Conservation (phyloP, 2,888 invertebrate species). For the Drosophila robusta region DNA sequence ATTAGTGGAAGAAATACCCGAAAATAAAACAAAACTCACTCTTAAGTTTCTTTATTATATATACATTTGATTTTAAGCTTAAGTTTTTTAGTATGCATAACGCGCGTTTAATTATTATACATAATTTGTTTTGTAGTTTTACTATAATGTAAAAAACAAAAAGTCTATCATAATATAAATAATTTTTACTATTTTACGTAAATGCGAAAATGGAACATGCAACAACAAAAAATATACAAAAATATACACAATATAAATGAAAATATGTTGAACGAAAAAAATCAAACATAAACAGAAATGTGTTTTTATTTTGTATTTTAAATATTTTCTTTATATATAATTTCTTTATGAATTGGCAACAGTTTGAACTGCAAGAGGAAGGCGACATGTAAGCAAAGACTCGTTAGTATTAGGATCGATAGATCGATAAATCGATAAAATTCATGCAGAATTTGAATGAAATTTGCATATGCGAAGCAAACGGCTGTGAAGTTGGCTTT, state of each 20-base stretch:
- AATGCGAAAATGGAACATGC: conserved; percentile 51
- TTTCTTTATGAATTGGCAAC: conserved; percentile 16
- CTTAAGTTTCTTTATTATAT: conserved; percentile 46
- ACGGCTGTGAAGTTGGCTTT: conserved; percentile 78
- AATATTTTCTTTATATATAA: neutral
- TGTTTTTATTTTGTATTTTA: conserved; percentile 59
- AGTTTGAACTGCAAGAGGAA: conserved; percentile 5
- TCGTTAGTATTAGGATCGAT: conserved; percentile 49
- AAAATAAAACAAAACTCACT: conserved; percentile 24
- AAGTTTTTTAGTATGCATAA: conserved; percentile 41
- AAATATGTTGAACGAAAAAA: conserved; percentile 68
- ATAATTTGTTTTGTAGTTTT: conserved; percentile 76
- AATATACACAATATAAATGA: conserved; percentile 66
- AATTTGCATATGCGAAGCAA: conserved; percentile 61
- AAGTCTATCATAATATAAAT: conserved; percentile 49
- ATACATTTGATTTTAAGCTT: conserved; percentile 39
- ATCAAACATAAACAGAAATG: conserved; percentile 58
- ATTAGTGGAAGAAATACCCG: conserved; percentile 38
- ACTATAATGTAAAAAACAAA: conserved; percentile 56
- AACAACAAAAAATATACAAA: conserved; percentile 50
- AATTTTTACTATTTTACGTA: conserved; percentile 65
- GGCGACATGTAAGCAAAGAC: conserved; percentile 60
- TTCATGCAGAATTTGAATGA: conserved; percentile 41
- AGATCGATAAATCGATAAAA: conserved; percentile 27
- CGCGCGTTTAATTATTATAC: conserved; percentile 52